phyloP scores from a whole-genome alignment of 2,797 vertebrate genomes.

The Oreochromis mossambicus region DNA sequence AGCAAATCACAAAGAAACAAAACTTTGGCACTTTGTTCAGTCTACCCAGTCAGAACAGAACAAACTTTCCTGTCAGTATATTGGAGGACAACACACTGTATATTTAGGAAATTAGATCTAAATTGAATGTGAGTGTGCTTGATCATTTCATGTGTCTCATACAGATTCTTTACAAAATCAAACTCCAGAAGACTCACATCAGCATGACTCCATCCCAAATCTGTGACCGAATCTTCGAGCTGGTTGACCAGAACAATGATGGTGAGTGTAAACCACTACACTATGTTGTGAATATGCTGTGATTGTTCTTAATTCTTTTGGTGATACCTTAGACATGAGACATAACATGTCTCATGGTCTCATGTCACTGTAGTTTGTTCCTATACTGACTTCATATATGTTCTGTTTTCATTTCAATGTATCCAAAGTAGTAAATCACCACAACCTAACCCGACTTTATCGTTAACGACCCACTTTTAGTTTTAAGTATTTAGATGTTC shows the following conservation, averaged over 20 bases:
- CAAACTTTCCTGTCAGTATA: background rate
- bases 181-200: conserved; percentile 33
- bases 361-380: background rate
- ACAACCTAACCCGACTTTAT: background rate
- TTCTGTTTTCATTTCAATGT: background rate
- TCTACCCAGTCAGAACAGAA: background rate
- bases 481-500: background rate
- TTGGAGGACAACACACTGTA: background rate
- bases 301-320: background rate
- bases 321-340: background rate
- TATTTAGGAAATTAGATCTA: background rate
- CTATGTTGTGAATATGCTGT: background rate
- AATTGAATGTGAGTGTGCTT: background rate
- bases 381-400: background rate
- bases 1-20: too few relatives aligned
- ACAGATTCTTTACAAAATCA: conserved; percentile 73
- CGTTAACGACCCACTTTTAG: background rate
- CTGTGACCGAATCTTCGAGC: conserved; percentile 73
- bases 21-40: too few relatives aligned
- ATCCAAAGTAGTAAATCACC: background rate
- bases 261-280: conserved; percentile 34
- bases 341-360: background rate
- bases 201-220: conserved; percentile 62
- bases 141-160: background rate
- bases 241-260: conserved; percentile 72